Evolutionary conservation across 2,113 vertebrate species (phyloP).

Genomic region (Dryoscopus gambensis): DNA sequence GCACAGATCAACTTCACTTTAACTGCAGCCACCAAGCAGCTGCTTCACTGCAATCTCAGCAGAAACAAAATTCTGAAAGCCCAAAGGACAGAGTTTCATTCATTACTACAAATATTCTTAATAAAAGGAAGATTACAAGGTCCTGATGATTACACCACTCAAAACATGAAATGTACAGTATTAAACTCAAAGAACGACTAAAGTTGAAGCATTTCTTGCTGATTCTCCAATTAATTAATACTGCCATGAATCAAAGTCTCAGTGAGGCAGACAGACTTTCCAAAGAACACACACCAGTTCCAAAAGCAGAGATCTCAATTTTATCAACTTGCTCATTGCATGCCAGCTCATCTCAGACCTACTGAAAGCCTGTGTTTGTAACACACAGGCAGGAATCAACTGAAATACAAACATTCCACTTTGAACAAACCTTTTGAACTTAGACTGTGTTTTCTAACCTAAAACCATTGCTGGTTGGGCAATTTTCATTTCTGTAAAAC

Average conservation of each 20-base stretch:
- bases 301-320: neutral
- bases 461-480: conserved; percentile 45
- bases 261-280: neutral
- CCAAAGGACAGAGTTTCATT: neutral
- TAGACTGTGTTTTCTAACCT: conserved; percentile 46
- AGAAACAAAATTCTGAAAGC: neutral
- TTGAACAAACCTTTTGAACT: conserved; percentile 43
- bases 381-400: neutral
- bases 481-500: conserved; percentile 58
- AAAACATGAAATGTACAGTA: neutral
- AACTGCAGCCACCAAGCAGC: neutral
- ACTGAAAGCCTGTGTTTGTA: neutral
- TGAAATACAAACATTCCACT: neutral
- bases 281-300: neutral
- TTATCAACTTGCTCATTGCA: neutral
- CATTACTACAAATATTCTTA: neutral
- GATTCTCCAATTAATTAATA: neutral
- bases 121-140: neutral
- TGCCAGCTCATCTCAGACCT: neutral
- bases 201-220: neutral
- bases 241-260: neutral
- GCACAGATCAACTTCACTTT: neutral
- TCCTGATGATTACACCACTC: neutral
- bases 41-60: neutral
- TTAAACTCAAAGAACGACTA: neutral